These are phyloP conservation scores for Cynocephalus volans DNA, from an alignment of 2,113 vertebrate species.

Conservation along the genomic window DNA sequence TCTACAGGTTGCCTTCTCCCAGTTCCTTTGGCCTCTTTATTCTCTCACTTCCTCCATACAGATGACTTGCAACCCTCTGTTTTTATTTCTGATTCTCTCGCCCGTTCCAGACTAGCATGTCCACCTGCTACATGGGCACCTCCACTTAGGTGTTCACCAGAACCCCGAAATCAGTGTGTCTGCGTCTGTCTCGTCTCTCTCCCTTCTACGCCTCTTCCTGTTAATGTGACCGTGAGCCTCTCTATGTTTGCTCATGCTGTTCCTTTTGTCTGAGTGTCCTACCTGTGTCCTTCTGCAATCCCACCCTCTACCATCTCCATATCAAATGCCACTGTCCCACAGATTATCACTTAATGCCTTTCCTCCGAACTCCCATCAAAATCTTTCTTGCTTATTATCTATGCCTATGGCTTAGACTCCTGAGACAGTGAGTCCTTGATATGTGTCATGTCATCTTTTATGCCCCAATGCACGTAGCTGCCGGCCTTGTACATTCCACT, in stretches of 20 bases:
- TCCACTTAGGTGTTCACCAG: neutral
- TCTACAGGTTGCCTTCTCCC: neutral
- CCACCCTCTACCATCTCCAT: neutral
- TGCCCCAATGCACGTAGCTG: neutral
- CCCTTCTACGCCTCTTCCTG: neutral
- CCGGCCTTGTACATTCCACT: neutral
- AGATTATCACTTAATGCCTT: neutral
- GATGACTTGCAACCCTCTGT: neutral
- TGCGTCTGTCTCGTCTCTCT: neutral
- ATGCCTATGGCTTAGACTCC: neutral
- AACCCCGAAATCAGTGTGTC: neutral
- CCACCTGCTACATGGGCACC: neutral
- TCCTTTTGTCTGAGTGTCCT: neutral
- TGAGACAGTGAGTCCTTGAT: neutral
- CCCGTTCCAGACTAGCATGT: neutral
- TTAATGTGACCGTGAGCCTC: neutral
- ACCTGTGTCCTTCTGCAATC: accelerated
- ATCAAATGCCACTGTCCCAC: neutral
- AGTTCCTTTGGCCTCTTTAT: neutral
- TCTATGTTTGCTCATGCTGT: neutral
- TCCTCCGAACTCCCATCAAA: neutral
- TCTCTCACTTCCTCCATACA: neutral
- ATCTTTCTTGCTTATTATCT: neutral
- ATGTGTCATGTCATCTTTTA: neutral
- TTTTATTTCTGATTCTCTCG: neutral